A percentile compares a stretch with the other conserved stretches of the same genome.
Evolutionary conservation across 2,797 vertebrate genomes (phyloP).

Genomic region (Mallotus villosus): DNA sequence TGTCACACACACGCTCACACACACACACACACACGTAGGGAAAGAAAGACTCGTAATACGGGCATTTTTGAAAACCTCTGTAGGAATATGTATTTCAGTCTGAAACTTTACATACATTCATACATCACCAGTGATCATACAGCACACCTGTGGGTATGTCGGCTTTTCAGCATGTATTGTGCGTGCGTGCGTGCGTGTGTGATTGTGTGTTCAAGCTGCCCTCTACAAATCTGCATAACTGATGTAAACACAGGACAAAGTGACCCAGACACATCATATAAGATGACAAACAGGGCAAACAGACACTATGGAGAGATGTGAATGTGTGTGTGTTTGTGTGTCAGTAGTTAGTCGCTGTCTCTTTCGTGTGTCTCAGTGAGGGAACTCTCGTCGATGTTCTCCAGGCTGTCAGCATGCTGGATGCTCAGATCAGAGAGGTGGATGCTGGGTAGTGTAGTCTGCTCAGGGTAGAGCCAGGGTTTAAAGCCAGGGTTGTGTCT

Average conservation of each 20-base stretch:
- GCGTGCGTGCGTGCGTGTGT: slow-evolving; percentile 27
- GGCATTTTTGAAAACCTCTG: slow-evolving; percentile 65
- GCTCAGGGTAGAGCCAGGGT: slow-evolving; percentile 93
- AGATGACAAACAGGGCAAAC: slow-evolving; percentile 24
- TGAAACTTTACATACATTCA: slow-evolving; percentile 75
- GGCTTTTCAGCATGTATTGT: slow-evolving; percentile 5
- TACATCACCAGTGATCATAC: slow-evolving; percentile 62
- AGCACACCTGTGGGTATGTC: slow-evolving; percentile 37
- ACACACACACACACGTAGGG: slow-evolving; percentile 2
- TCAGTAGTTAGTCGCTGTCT: slow-evolving; percentile 74
- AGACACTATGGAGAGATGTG: slow-evolving; percentile 14
- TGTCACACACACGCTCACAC: slow-evolving; percentile 4
- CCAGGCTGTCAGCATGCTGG: slow-evolving; percentile 91
- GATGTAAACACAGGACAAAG: slow-evolving; percentile 51
- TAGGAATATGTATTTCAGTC: slow-evolving; percentile 69
- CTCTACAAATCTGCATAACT: slow-evolving; percentile 57
- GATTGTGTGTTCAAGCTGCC: slow-evolving; percentile 55
- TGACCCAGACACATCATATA: slow-evolving; percentile 37
- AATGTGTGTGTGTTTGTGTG: slow-evolving; percentile 20
- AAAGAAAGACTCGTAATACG: slow-evolving; percentile 37
- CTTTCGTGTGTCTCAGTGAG: slow-evolving; percentile 83
- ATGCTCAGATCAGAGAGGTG: slow-evolving; percentile 85
- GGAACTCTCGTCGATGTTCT: slow-evolving; percentile 93
- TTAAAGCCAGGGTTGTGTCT: slow-evolving; percentile 85
- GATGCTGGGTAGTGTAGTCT: slow-evolving; percentile 84